These are phyloP conservation scores for Tanytarsus gracilentus DNA, from an alignment of 2,888 invertebrate species.

Conservation along the genomic window DNA sequence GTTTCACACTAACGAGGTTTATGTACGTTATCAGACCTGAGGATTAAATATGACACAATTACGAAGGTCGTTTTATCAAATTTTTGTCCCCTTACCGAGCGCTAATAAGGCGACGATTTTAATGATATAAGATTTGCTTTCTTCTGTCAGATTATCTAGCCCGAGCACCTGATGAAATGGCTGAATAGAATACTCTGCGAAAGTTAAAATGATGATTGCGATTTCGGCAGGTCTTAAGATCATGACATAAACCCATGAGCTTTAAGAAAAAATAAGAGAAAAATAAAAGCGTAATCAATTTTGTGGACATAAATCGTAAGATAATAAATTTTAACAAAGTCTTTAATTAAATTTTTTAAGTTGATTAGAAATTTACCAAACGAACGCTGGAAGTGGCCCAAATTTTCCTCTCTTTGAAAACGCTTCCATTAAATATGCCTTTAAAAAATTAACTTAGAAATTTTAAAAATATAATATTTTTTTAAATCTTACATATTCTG, in stretches of 20 bases:
- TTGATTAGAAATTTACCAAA: no score
- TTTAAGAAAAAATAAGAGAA: no score
- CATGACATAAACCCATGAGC: conserved; percentile 67
- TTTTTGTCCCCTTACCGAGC: conserved; percentile 49
- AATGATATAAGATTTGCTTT: conserved; percentile 46
- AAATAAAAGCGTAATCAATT: no score
- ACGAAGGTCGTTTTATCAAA: background rate
- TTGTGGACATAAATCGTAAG: no score
- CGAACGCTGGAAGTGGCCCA: conserved; percentile 64
- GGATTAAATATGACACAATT: conserved; percentile 33
- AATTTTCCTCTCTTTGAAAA: conserved; percentile 57
- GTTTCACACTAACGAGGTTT: conserved; percentile 65
- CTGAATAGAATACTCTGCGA: conserved; percentile 64
- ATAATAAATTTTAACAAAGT: no score
- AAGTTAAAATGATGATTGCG: conserved; percentile 65
- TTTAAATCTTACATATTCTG: no score
- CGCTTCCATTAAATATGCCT: conserved; percentile 66
- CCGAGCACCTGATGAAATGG: conserved; percentile 46
- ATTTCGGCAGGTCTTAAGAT: conserved; percentile 68
- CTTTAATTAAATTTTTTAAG: no score
- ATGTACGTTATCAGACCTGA: conserved; percentile 70
- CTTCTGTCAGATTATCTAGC: conserved; percentile 41
- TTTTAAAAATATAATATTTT: no score
- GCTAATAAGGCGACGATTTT: conserved; percentile 56
- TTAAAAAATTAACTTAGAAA: no score